A percentile compares a stretch with the other conserved stretches of the same genome.
Evolutionary conservation across 2,888 invertebrate genomes (phyloP).

Genomic region (Aphodius sticticus): DNA sequence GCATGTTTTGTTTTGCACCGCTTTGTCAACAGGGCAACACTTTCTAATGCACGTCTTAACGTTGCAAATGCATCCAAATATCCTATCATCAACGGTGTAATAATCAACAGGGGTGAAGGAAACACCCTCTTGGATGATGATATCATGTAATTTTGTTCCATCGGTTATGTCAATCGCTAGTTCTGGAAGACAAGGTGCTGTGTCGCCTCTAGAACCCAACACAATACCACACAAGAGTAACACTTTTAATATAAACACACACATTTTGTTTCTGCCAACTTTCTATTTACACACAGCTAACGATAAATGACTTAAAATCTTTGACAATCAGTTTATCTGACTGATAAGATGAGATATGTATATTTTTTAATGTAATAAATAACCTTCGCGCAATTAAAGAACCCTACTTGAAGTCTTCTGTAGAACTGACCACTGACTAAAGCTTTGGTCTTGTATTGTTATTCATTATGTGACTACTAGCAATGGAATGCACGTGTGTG

Average conservation of each 20-base stretch:
- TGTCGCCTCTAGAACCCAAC: not conserved
- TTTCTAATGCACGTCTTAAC: slow-evolving; percentile 26
- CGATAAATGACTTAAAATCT: not conserved
- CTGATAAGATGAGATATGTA: not conserved
- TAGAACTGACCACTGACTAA: not conserved
- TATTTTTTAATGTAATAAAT: not conserved
- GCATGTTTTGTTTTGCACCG: slow-evolving; percentile 21
- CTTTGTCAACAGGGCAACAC: slow-evolving; percentile 17
- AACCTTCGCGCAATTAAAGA: not conserved
- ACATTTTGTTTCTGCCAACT: not conserved
- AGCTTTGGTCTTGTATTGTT: not conserved
- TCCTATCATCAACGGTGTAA: slow-evolving; percentile 11
- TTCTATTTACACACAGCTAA: not conserved
- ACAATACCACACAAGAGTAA: not conserved
- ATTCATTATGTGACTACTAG: not conserved
- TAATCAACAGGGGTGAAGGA: slow-evolving; percentile 14
- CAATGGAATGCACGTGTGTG: too few relatives aligned
- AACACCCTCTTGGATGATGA: slow-evolving; percentile 16
- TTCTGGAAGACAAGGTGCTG: slow-evolving; percentile 15
- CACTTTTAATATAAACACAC: not conserved
- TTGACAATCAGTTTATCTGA: not conserved
- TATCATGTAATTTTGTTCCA: slow-evolving; percentile 14
- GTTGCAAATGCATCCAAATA: slow-evolving; percentile 24
- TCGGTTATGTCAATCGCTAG: slow-evolving; percentile 24
- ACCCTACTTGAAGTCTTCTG: not conserved